phyloP scores from a whole-genome alignment of 2,888 invertebrate species.

The Apotomis betuletana region DNA sequence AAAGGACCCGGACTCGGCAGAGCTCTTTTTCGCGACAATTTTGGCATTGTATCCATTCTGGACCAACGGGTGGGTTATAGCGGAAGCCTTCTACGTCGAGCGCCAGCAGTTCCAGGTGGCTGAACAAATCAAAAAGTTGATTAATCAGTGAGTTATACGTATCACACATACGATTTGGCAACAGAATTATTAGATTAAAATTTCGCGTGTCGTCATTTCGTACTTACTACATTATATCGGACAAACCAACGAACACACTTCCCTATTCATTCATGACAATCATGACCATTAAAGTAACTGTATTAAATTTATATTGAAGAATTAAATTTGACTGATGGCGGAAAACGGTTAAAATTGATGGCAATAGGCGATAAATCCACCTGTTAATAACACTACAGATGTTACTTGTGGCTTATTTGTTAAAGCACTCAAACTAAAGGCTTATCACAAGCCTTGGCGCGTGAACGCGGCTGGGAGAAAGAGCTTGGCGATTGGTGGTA shows the following conservation, averaged over 20 bases:
- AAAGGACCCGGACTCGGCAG: conserved; percentile 61
- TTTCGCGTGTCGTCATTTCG: too few species aligned
- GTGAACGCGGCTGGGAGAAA: conserved; percentile 61
- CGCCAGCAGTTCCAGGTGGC: conserved; percentile 63
- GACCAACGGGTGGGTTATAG: conserved; percentile 59
- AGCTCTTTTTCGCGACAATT: conserved; percentile 67
- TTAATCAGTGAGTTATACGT: conserved; percentile 54
- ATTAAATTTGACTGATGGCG: too few species aligned
- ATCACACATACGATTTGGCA: too few species aligned
- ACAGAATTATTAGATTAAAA: too few species aligned
- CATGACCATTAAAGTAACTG: too few species aligned
- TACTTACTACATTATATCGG: too few species aligned
- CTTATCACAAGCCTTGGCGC: conserved; percentile 46
- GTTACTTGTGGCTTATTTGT: neutral
- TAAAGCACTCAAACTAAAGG: conserved; percentile 47
- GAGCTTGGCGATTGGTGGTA: conserved; percentile 81
- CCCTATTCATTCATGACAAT: too few species aligned
- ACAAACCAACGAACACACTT: too few species aligned
- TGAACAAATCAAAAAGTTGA: conserved; percentile 56
- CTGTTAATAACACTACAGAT: too few species aligned
- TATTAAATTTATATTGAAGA: too few species aligned
- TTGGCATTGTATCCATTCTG: conserved; percentile 65
- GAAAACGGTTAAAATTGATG: too few species aligned
- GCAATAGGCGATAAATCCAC: too few species aligned
- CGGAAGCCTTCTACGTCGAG: conserved; percentile 63